Conservation (phyloP, 2,113 vertebrate species). For the Ptilorrhoa leucosticta region DNA sequence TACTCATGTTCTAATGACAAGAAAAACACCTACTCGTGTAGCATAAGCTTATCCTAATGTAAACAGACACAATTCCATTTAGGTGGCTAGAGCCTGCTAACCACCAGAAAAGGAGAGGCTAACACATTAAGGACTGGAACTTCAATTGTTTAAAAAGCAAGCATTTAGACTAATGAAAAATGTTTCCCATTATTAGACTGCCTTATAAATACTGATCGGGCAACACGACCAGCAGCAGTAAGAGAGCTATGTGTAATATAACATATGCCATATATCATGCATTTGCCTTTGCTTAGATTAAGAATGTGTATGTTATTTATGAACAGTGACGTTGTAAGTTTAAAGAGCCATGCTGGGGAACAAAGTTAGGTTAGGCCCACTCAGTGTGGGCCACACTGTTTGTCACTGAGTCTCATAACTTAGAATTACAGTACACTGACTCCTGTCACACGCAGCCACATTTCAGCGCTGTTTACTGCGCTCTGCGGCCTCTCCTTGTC, state of each 20-base stretch:
- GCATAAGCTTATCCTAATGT: neutral
- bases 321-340: constrained; percentile 11
- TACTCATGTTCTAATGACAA: neutral
- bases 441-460: neutral
- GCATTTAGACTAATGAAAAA: neutral
- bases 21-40: neutral
- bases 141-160: neutral
- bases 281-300: neutral
- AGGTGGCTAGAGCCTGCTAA: neutral
- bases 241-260: neutral
- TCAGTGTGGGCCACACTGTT: neutral
- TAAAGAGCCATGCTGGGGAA: neutral
- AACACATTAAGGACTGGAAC: neutral
- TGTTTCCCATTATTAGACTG: neutral
- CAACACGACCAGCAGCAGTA: neutral
- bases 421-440: neutral
- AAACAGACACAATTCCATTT: neutral
- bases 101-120: neutral
- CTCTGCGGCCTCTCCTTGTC: neutral
- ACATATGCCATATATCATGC: neutral
- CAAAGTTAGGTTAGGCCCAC: neutral
- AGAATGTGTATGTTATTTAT: constrained; percentile 5
- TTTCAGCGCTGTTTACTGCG: constrained; percentile 35
- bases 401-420: constrained; percentile 17
- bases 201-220: neutral